Percentiles rank a stretch among this genome's conserved stretches.
Conservation (phyloP, 2,113 vertebrate genomes). For the Daphoenositta chrysoptera region DNA sequence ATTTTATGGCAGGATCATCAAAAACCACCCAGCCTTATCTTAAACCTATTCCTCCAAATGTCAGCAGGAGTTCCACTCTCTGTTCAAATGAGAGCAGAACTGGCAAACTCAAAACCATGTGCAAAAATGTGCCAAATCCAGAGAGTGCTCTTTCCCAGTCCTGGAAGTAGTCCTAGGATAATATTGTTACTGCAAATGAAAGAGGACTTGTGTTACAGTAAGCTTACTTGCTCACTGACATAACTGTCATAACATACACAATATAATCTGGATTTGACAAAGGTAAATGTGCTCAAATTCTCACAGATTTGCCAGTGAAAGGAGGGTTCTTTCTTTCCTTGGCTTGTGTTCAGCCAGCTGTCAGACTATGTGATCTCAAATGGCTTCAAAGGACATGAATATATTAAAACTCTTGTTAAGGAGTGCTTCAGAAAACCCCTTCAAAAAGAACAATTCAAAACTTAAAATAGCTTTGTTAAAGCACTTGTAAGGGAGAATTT, state of each 20-base stretch:
- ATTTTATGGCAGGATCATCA: background rate
- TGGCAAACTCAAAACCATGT: background rate
- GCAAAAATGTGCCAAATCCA: background rate
- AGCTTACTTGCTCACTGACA: background rate
- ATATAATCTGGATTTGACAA: background rate
- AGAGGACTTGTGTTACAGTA: background rate
- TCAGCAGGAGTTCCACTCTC: background rate
- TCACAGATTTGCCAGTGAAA: background rate
- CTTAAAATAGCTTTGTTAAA: background rate
- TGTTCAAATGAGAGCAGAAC: background rate
- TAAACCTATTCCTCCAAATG: background rate
- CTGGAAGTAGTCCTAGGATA: background rate
- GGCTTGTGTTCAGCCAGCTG: background rate
- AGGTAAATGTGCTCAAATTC: background rate
- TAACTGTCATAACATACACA: background rate
- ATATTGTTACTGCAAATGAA: background rate
- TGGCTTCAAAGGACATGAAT: background rate
- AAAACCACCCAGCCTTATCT: background rate
- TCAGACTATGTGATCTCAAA: background rate
- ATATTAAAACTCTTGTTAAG: background rate
- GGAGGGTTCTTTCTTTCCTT: background rate
- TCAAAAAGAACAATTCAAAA: background rate
- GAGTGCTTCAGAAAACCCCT: background rate
- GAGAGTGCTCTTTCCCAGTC: background rate
- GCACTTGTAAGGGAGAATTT: background rate